These are phyloP conservation scores for Pelmatolapia mariae DNA, from an alignment of 2,113 vertebrate genomes.

Conservation along the genomic window DNA sequence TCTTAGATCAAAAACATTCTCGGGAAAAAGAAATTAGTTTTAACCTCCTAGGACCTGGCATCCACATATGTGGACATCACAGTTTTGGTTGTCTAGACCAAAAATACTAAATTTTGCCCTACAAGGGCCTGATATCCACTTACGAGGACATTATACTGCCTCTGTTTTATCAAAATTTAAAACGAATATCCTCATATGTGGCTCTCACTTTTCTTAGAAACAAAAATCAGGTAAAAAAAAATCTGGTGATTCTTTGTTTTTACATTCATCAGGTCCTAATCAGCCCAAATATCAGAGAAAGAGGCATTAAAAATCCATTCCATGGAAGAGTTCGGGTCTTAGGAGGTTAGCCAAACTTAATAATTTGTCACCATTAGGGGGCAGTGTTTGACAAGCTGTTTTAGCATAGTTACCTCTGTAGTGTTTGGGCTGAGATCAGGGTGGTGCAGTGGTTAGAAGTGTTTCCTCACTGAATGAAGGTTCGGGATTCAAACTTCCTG, in stretches of 20 bases:
- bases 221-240: too few relatives aligned
- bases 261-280: too few relatives aligned
- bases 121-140: too few relatives aligned
- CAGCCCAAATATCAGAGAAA: too few relatives aligned
- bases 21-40: neutral
- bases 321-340: too few relatives aligned
- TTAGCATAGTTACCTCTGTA: neutral
- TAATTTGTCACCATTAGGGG: neutral
- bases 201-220: too few relatives aligned
- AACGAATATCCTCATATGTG: too few relatives aligned
- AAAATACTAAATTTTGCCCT: too few relatives aligned
- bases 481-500: neutral
- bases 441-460: neutral
- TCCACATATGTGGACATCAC: neutral
- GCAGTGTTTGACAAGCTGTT: neutral
- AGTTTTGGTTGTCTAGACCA: neutral
- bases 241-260: too few relatives aligned
- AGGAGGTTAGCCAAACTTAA: neutral
- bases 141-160: too few relatives aligned
- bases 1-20: constrained; percentile 41
- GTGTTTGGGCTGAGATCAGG: fast-evolving
- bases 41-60: neutral
- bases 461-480: neutral
- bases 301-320: too few relatives aligned
- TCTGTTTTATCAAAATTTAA: too few relatives aligned